Conservation (phyloP, 2,113 vertebrate genomes). For the Centropus bengalensis region DNA sequence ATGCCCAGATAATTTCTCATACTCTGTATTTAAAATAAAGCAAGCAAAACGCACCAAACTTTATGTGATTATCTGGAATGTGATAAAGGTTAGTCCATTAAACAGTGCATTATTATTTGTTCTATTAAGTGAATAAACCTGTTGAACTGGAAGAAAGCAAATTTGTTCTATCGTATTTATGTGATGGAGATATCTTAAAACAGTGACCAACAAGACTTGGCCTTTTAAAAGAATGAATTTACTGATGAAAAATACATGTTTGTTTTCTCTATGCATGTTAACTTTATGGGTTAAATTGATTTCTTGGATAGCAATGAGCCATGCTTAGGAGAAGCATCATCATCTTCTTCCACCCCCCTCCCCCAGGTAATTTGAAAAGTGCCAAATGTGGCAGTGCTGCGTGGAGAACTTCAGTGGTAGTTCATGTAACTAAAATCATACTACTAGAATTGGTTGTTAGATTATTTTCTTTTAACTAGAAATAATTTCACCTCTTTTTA, state of each 20-base stretch:
- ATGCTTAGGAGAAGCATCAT: constrained; percentile 13
- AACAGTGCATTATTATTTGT: constrained; percentile 6
- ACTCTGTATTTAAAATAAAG: not conserved
- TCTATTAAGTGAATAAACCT: constrained; percentile 42
- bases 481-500: not conserved
- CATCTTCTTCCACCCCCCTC: not conserved
- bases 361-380: not conserved
- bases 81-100: constrained; percentile 46
- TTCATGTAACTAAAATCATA: constrained; percentile 1
- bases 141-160: constrained; percentile 25
- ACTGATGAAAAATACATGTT: constrained; percentile 1
- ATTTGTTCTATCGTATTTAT: constrained; percentile 11
- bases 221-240: constrained; percentile 64
- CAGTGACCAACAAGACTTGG: not conserved
- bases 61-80: constrained; percentile 32
- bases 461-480: constrained; percentile 30
- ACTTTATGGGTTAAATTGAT: constrained; percentile 43
- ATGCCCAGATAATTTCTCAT: not conserved
- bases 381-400: not conserved
- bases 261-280: constrained; percentile 20
- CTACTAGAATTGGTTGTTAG: not conserved
- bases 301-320: constrained; percentile 37
- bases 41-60: not conserved
- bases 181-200: constrained; percentile 30
- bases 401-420: not conserved